Evolutionary conservation across 2,888 invertebrate species (phyloP), one percentile per base, ranked within the genome.

Genomic region (Xanthia icteritia): DNA sequence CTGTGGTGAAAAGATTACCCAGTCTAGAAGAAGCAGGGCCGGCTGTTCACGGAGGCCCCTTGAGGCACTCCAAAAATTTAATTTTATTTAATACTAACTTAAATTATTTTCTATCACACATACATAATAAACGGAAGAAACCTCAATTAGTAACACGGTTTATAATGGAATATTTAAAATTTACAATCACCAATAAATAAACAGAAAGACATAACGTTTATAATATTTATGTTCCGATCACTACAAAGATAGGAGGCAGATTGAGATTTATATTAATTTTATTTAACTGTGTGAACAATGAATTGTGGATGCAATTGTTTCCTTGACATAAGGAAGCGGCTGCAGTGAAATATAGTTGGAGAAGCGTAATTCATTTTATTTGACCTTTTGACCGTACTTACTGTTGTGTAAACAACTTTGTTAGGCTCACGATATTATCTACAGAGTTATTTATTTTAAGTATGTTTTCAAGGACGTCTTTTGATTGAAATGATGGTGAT

Each of bases 251-350:
- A 70, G 20, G 27, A 58, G 5, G n/a, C n/a, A 42, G 54, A 85
- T 68, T 82, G 15, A 69, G 67, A 82, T 71, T 68, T 48, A 71
- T 76, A 61, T 64, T 64, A 71, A 73, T 77, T 76, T 83, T 20
- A 73, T 73, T 82, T 70, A 73, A 68, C 71, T 58, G 70, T 64
- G 58, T 31, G 65, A 63, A 54, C 36, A 42, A 63, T 69, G 82
- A 42, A 31, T 82, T 23, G 27, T 66, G 63, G 23, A 56, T 67
- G 60, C 67, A 71, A 56, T 48, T 67, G 61, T 83, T 83, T 86
- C 75, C 87, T 80, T 79, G 85, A 68, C 70, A 86, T 11, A 15
- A 84, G 80, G 84, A 84, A 84, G 72, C 15, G n/a, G 9, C 60
- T 23, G 11, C 6, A 68, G 48, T 79, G 61, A 86, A 75, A 79